Base-by-base conservation (phyloP, 2,888 invertebrate species). In the Yponomeuta evonymella region DNA sequence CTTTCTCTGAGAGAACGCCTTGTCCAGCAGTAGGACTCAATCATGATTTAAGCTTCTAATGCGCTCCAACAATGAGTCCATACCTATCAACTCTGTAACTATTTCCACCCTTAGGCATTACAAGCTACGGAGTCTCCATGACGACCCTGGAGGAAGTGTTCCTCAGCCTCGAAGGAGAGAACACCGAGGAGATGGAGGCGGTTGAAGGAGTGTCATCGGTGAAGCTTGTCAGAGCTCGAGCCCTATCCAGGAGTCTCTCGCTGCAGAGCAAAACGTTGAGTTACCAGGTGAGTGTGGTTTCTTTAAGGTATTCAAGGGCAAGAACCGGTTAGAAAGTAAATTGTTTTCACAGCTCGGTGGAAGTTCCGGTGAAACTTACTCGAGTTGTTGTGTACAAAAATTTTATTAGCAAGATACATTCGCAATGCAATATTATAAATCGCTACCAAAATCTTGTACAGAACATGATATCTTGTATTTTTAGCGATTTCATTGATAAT, bases 91-190 rank as follows among this genome's bases (percentile, higher is more conserved):
- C 33, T 65, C 30, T 62, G 2, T 48, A 30, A 30, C 1, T 1
- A 51, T 48, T 11, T 58, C 29, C 72, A 85, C 15, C 15, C 51
- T 58, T 4, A 58, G 89, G 93, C 10, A 94, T 96, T 74, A 93
- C 93, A 73, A 95, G 94, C 78, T 96, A 95, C 80, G 97, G 97
- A 0, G 96, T 97, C 1, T 97, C 97, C 12, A 97, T 97, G 97
- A 97, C 97, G 10, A 97, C 97, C 0, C 83, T 97, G 48, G 97
- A 97, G 80, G 97, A 97, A 83, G 96, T 96, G 12, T 97, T 97
- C 82, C 85, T 97, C 1, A 96, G 96, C 78, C 83, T 97, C 73
- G 97, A 97, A 83, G 93, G 92, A 0, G 94, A 95, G 77, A 91
- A 92, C 71, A 95, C 95, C 48, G 95, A 95, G 76, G 96, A 95